Base-by-base conservation (phyloP, 2,113 vertebrate genomes). In the Phalacrocorax carbo region DNA sequence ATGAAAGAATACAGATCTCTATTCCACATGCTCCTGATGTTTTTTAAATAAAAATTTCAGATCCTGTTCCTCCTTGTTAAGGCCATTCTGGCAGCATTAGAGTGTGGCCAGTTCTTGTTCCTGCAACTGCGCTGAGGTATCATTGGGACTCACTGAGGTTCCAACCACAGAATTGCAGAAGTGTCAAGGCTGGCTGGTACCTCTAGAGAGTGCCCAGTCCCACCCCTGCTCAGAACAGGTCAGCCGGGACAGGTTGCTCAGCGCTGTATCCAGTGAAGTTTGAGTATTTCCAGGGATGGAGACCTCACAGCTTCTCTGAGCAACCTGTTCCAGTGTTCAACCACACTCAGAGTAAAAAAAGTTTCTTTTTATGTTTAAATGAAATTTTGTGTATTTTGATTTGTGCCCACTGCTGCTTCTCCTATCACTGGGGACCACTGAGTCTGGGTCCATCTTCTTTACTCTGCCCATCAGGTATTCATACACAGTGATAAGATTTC, bases 191-290 rank as follows among this genome's bases (percentile, higher is more conserved):
- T 78, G 32, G 11, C 17, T 85, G 17, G 19, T 44, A 46, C 5
- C 44, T 69, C 44, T 88, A 30, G 34, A 62, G 17, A 23, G 5
- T 3, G 0, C 10, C 34, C 3, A 40, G 32, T 88, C 13, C 11
- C 25, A 76, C 5, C 6, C 4, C 26, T 82, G 17, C 13, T 29
- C 46, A 60, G 19, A 79, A 55, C 8, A 79, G 19, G 22, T 75
- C 25, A 88, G 29, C 21, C 22, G 61, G 23, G 71, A 32, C 9
- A 38, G 3, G 7, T 54, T 66, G 11, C 26, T 76, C 36, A 44
- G 48, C 25, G 6, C 42, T 2, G 0, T 71, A 8, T 51, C 21
- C 4, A 8, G 3, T 11, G 20, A 79, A 11, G 13, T 57, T 66
- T 52, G 13, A 83, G 10, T 91, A 57, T 94, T 81, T 94, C 27